Conservation (phyloP, 2,888 invertebrate genomes). For the Poecilobothrus nobilitatus region DNA sequence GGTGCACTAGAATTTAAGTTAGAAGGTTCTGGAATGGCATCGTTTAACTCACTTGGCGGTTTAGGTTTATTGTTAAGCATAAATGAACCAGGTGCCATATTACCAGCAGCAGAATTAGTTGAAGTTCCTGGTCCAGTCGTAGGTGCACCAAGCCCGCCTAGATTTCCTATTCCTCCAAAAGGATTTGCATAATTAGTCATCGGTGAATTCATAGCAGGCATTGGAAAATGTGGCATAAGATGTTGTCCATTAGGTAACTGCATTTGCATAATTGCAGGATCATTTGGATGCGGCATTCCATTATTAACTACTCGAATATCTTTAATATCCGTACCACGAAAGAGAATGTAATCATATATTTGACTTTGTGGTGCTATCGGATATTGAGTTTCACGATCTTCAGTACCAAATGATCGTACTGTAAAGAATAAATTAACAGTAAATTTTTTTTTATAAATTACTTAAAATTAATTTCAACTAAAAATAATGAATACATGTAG, state of each 20-base stretch:
- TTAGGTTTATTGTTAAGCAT: conserved; percentile 45
- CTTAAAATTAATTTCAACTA: conserved; percentile 5
- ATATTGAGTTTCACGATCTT: conserved; percentile 91
- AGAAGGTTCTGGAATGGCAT: conserved; percentile 28
- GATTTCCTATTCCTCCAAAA: conserved; percentile 39
- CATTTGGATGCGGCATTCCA: conserved; percentile 79
- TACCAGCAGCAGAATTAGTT: conserved; percentile 28
- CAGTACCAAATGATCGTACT: conserved; percentile 99
- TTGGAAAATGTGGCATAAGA: conserved; percentile 60
- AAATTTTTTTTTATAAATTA: background rate
- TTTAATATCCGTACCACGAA: conserved; percentile 97
- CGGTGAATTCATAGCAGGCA: conserved; percentile 56
- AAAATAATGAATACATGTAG: no score
- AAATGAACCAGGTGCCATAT: conserved; percentile 44
- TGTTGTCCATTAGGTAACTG: conserved; percentile 62
- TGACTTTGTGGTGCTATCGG: conserved; percentile 95
- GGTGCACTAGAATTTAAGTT: conserved; percentile 19
- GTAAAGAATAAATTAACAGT: conserved; percentile 34
- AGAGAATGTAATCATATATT: conserved; percentile 97
- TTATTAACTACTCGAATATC: conserved; percentile 93
- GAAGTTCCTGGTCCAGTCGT: conserved; percentile 24
- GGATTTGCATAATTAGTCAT: conserved; percentile 42
- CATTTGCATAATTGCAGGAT: conserved; percentile 95
- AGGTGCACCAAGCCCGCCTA: conserved; percentile 44
- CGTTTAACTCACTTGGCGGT: conserved; percentile 58